A percentile compares a stretch with the other conserved stretches of the same genome.
These are phyloP conservation scores for Myrmophylax atrothorax DNA, from an alignment of 2,113 vertebrate genomes.

Conservation along the genomic window DNA sequence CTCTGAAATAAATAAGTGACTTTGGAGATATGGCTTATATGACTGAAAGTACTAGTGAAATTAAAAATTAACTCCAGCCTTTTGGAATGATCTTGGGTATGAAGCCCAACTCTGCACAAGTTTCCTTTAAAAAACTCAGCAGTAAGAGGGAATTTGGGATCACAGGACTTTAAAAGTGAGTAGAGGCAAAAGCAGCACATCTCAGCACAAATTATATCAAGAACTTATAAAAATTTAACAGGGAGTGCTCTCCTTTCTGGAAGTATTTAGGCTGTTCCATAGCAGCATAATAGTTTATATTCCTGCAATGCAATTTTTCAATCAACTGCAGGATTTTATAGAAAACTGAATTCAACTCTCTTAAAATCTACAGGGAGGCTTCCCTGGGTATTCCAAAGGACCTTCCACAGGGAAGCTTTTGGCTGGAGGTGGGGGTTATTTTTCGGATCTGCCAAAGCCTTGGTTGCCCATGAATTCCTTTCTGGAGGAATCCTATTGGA, in stretches of 20 bases:
- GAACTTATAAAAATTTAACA: neutral
- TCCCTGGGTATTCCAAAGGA: neutral
- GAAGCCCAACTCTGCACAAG: neutral
- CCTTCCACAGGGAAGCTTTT: neutral
- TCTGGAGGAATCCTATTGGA: accelerated
- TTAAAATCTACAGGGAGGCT: neutral
- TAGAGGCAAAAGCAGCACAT: neutral
- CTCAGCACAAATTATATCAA: neutral
- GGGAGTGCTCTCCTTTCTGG: neutral
- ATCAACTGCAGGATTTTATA: neutral
- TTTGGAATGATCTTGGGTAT: neutral
- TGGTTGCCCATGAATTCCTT: neutral
- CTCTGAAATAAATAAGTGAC: neutral
- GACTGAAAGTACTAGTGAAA: neutral
- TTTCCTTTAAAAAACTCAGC: neutral
- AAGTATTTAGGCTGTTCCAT: neutral
- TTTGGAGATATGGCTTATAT: neutral
- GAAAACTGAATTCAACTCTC: neutral
- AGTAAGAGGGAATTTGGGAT: neutral
- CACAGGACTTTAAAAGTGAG: neutral
- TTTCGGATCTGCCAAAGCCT: neutral
- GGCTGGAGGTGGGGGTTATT: neutral
- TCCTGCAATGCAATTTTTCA: neutral
- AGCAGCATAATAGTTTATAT: neutral
- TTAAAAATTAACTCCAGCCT: neutral